Evolutionary conservation across 1,140 invertebrate species (phyloP), one percentile per base, ranked within the genome.

Genomic region (Gryon sp.): DNA sequence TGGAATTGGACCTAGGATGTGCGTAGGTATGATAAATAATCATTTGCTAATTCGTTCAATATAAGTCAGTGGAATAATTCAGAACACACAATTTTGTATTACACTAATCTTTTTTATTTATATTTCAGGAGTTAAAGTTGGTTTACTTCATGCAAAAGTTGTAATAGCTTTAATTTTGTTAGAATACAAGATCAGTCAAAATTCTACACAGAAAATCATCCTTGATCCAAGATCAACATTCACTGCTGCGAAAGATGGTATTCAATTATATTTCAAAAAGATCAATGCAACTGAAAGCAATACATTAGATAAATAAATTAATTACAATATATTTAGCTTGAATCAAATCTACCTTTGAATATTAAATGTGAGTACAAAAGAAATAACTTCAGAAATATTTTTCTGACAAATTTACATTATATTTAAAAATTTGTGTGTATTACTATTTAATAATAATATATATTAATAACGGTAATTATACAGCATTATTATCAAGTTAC

Each of bases 91-190:
- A 12, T 34, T 34, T 5, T 12, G 11, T 12, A 18, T 5, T 41
- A 1, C 36, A 36, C 6, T 12, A 32, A 32, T 9, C 4, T n/a
- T 32, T 32, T 12, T 60, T 46, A 43, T 38, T 57, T 65, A 57
- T 26, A 34, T 77, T 84, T 28, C 48, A 89, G 92, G 92, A n/a
- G 88, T 90, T 84, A 89, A 93, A 59, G 90, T 94, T 45, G 93
- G 92, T 2, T 65, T 92, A 3, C 79, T 94, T 38, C 92, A 94
- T 73, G 88, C 91, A 0, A 94, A 94, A 86, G 77, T 93, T 8
- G 91, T 92, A 5, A 45, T 92, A 22, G 84, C 85, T 0, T 83
- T 88, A 34, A 84, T 92, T 19, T 46, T 92, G 4, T 82, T 81
- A 15, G 77, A 87, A 4, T 90, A 89, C 69, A 80, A 83, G 53